Evolutionary conservation across 2,797 vertebrate genomes (phyloP).

Genomic region (Macropus fuliginosus): DNA sequence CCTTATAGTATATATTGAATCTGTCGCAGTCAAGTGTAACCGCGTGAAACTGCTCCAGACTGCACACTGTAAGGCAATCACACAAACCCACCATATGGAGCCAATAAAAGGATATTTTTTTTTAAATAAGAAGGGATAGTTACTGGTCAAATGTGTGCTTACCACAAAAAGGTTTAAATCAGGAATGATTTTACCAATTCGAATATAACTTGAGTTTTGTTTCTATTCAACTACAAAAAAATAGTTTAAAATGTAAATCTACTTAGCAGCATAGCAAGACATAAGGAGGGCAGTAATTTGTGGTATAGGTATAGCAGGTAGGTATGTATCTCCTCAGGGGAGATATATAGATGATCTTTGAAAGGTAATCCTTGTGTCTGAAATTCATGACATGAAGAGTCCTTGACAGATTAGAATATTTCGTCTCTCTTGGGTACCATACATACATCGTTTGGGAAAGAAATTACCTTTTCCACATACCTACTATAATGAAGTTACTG

Average conservation of each 20-base stretch:
- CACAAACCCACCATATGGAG: conserved; percentile 50
- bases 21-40: conserved; percentile 34
- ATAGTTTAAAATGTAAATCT: neutral
- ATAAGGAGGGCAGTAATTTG: neutral
- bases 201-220: conserved; percentile 37
- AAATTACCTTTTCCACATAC: neutral
- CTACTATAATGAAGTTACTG: neutral
- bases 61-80: conserved; percentile 47
- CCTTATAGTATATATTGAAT: conserved; percentile 46
- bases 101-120: conserved; percentile 61
- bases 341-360: neutral
- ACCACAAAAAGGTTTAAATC: conserved; percentile 52
- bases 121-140: conserved; percentile 38
- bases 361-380: neutral
- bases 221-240: conserved; percentile 36
- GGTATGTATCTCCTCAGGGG: neutral
- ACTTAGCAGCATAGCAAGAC: conserved; percentile 31
- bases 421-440: neutral
- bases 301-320: neutral
- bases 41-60: conserved; percentile 60
- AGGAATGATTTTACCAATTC: conserved; percentile 21
- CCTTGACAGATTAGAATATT: neutral
- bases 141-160: conserved; percentile 49
- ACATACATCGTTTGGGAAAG: neutral
- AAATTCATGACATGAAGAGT: neutral